Conservation (phyloP, 2,888 invertebrate genomes). For the Hetaerina titia region DNA sequence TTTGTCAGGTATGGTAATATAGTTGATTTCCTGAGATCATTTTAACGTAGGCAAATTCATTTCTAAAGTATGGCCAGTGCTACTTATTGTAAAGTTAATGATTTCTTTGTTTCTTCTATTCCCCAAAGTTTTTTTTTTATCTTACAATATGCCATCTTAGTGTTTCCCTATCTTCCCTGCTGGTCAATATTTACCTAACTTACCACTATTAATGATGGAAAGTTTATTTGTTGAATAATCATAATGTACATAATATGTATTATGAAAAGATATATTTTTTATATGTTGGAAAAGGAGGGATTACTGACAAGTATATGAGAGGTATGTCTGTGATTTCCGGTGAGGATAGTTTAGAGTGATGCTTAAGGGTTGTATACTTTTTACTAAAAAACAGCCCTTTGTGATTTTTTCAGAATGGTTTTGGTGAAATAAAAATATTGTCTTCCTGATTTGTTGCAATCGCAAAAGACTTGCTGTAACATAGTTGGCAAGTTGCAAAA, state of each 20-base stretch:
- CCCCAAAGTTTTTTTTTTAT: not conserved
- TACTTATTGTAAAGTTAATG: not conserved
- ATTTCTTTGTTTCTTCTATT: not conserved
- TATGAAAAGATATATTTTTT: conserved; percentile 48
- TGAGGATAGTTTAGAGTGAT: conserved; percentile 34
- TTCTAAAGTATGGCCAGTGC: not conserved
- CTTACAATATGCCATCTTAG: not conserved
- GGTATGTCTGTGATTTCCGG: conserved; percentile 42
- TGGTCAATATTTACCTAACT: not conserved
- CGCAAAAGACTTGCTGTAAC: not conserved
- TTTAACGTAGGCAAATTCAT: not conserved
- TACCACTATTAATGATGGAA: conserved; percentile 1
- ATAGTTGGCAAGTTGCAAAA: not conserved
- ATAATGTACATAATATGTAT: conserved; percentile 27
- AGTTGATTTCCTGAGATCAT: conserved; percentile 18
- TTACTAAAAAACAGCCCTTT: conserved; percentile 27
- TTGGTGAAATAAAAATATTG: conserved; percentile 42
- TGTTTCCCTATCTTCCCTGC: not conserved
- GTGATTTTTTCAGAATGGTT: conserved; percentile 39
- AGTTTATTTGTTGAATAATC: conserved; percentile 25
- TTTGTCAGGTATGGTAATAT: not conserved
- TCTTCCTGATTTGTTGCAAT: conserved; percentile 24
- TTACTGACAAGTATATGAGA: conserved; percentile 39
- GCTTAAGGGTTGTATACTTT: not conserved
- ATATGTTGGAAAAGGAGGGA: conserved; percentile 32